phyloP scores from a whole-genome alignment of 1,140 invertebrate genomes.

The Sycobia sp. region DNA sequence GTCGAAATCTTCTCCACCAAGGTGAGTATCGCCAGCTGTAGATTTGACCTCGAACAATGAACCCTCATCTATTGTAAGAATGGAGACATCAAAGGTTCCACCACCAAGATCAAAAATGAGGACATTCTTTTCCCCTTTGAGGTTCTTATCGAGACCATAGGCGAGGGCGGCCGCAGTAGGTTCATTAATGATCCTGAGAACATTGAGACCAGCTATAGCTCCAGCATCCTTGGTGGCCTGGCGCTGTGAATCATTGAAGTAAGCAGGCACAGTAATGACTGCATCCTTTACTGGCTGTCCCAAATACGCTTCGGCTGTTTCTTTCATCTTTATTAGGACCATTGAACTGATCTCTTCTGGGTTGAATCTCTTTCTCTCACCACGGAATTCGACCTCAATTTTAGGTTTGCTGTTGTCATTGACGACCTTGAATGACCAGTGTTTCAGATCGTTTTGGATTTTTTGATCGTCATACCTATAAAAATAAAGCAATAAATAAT shows the following conservation, averaged over 20 bases:
- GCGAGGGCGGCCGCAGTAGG: conserved; percentile 83
- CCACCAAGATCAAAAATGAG: conserved; percentile 78
- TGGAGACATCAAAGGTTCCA: conserved; percentile 88
- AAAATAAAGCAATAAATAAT: no score
- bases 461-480: conserved; percentile 72
- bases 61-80: conserved; percentile 84
- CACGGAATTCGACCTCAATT: conserved; percentile 78
- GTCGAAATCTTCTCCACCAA: conserved; percentile 79
- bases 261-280: conserved; percentile 73
- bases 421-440: conserved; percentile 74
- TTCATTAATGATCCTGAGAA: conserved; percentile 81
- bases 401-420: conserved; percentile 76
- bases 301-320: no score
- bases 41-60: conserved; percentile 79
- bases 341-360: conserved; percentile 89
- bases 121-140: conserved; percentile 76
- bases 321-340: no score
- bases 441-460: conserved; percentile 71
- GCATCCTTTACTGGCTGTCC: conserved; percentile 67
- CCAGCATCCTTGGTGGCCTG: conserved; percentile 80
- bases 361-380: conserved; percentile 75
- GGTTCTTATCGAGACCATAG: conserved; percentile 83
- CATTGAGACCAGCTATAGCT: conserved; percentile 76
- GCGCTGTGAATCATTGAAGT: no score
- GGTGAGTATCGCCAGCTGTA: conserved; percentile 76